Conservation (phyloP, 2,797 vertebrate species). For the Bovichtus variegatus region DNA sequence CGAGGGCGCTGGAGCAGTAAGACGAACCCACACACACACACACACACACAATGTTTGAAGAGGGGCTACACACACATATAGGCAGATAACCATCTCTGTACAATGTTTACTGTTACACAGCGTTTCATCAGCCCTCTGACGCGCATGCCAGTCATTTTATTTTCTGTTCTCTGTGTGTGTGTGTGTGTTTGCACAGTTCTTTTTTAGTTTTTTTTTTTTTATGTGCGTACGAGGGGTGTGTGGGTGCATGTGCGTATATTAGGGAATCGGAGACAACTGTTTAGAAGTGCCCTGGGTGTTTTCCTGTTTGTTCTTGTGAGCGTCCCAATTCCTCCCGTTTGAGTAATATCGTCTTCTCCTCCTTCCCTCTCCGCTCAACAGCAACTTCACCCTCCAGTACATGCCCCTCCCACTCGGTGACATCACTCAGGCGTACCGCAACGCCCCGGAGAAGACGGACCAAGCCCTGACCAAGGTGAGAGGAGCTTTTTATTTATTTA, state of each 20-base stretch:
- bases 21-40: slow-evolving; percentile 54
- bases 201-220: no score
- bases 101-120: slow-evolving; percentile 70
- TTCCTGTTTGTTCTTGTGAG: slow-evolving; percentile 64
- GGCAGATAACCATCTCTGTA: slow-evolving; percentile 54
- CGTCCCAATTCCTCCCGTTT: slow-evolving; percentile 37
- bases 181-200: slow-evolving; percentile 41
- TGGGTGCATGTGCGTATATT: slow-evolving; percentile 38
- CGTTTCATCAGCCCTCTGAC: slow-evolving; percentile 78
- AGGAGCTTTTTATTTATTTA: no score
- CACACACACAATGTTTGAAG: slow-evolving; percentile 40
- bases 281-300: slow-evolving; percentile 31
- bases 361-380: slow-evolving; percentile 57
- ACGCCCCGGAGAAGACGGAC: slow-evolving; percentile 90
- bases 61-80: slow-evolving; percentile 29
- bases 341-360: slow-evolving; percentile 11
- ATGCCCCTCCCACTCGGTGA: slow-evolving; percentile 94
- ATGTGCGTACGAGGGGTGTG: slow-evolving; percentile 12
- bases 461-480: slow-evolving; percentile 92
- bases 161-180: not conserved
- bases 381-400: slow-evolving; percentile 93
- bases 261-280: slow-evolving; percentile 38
- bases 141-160: slow-evolving; percentile 54
- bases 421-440: slow-evolving; percentile 91
- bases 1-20: slow-evolving; percentile 93